Evolutionary conservation across 2,797 vertebrate genomes (phyloP).

Genomic region (Artibeus jamaicensis): DNA sequence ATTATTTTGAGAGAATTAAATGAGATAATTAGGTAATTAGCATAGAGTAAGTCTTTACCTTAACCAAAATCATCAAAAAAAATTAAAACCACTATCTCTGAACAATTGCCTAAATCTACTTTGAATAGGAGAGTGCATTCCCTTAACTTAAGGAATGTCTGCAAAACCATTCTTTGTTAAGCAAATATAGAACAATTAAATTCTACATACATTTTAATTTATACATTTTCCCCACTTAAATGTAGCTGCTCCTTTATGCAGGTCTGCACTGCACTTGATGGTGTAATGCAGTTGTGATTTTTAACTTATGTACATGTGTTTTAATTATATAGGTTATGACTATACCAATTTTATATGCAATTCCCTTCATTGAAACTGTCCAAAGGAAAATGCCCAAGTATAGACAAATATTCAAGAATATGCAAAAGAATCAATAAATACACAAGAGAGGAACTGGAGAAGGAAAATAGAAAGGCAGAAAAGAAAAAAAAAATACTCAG

Average conservation of each 20-base stretch:
- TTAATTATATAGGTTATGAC: background rate
- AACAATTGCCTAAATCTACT: background rate
- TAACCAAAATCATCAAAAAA: background rate
- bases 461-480: background rate
- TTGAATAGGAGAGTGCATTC: background rate
- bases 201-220: background rate
- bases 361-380: background rate
- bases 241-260: background rate
- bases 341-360: background rate
- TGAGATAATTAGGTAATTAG: constrained; percentile 34
- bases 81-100: background rate
- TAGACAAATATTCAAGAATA: background rate
- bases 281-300: background rate
- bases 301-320: background rate
- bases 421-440: background rate
- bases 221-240: background rate
- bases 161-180: background rate
- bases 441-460: background rate
- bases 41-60: background rate
- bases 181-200: constrained; percentile 31
- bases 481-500: background rate
- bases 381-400: background rate
- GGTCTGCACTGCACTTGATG: background rate
- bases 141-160: background rate
- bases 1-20: constrained; percentile 46